Evolutionary conservation across 2,888 invertebrate species (phyloP), one percentile per base, ranked within the genome.

Genomic region (Rhopalosiphum nymphaeae): DNA sequence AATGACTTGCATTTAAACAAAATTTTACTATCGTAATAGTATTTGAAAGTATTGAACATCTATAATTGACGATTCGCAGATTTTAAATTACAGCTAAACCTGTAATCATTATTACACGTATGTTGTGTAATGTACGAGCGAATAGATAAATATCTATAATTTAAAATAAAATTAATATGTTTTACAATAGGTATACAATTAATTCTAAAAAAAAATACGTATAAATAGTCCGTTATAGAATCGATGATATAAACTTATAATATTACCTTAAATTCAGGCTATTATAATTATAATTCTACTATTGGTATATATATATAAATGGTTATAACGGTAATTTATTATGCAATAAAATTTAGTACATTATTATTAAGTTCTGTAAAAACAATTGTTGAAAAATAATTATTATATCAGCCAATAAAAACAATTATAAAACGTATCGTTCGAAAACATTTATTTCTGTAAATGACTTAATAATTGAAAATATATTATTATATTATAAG

Each of bases 11-110:
- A 10, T 56, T 91, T 57, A 56, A 29, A 49, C 46, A 67, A 92
- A 67, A 49, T 53, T 29, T 5, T n/a, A 21, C n/a, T 57, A 91
- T 85, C 57, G n/a, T 57, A 91, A 85, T 57, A 85, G 26, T 86
- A 84, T 57, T 91, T 25, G 91, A 86, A 86, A 91, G 85, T 91
- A 86, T n/a, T 91, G n/a, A 91, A 86, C 44, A 85, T 84, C n/a
- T 91, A n/a, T 26, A 56, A 46, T 91, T 16, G 85, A n/a, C 3
- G 7, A 91, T 91, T 29, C 9, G 49, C n/a, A 46, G 53, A 42
- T 91, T 42, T 84, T 86, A 61, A 92, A 36, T 61, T 42, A 67
- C 49, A 92, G 11, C 87, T 16, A 49, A 67, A 92, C 88, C 26
- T 42, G 61, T 88, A 92, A 86, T 92, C n/a, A 86, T 91, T 86